These are phyloP conservation scores for Macrochelys suwanniensis DNA, from an alignment of 2,797 vertebrate species.

Conservation along the genomic window DNA sequence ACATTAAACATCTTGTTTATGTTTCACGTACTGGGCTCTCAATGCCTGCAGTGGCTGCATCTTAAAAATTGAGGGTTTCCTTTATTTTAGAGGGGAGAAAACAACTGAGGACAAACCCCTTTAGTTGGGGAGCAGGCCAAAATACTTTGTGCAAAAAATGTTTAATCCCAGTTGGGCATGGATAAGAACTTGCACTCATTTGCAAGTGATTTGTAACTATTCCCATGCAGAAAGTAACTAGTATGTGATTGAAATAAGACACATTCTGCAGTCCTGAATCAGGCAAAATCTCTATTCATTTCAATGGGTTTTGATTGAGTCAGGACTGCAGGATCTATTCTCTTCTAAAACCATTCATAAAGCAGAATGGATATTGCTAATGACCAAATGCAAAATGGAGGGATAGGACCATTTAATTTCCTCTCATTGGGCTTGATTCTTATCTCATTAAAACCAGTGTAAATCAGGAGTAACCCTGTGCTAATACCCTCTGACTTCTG, in stretches of 20 bases:
- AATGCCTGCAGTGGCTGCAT: slow-evolving; percentile 21
- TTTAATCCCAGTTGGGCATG: not conserved
- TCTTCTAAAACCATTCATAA: not conserved
- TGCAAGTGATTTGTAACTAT: not conserved
- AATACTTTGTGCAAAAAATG: not conserved
- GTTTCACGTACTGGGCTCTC: slow-evolving; percentile 53
- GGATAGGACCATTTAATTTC: not conserved
- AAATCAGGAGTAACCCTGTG: not conserved
- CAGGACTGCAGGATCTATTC: not conserved
- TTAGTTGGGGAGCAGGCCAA: not conserved
- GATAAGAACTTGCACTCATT: not conserved
- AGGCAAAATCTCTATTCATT: not conserved
- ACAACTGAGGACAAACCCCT: not conserved
- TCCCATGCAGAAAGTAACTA: not conserved
- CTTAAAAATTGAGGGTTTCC: slow-evolving; percentile 22
- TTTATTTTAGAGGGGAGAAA: slow-evolving; percentile 35
- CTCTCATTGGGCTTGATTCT: not conserved
- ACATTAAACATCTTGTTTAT: slow-evolving; percentile 64
- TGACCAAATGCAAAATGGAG: slow-evolving; percentile 1
- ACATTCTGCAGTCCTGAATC: not conserved
- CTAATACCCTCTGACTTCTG: not conserved
- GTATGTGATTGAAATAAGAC: not conserved
- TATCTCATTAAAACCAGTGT: not conserved
- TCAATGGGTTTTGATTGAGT: not conserved
- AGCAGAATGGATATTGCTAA: not conserved